Percentiles rank a stretch among this genome's conserved stretches.
Conservation (phyloP, 2,888 invertebrate species). For the Empis stercorea region DNA sequence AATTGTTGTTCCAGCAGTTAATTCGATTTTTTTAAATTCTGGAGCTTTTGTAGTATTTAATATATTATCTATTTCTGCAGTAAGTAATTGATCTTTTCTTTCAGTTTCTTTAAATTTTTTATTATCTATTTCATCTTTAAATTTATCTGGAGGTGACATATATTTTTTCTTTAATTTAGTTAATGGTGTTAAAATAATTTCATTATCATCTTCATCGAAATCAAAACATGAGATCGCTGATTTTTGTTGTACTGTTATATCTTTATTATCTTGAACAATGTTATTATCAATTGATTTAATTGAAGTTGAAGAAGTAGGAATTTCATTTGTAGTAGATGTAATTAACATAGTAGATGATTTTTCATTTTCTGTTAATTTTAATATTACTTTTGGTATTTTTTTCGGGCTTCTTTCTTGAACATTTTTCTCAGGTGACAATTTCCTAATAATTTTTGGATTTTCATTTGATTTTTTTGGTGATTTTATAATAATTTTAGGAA, state of each 20-base stretch:
- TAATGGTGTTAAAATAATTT: conserved; percentile 22
- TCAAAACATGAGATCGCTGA: conserved; percentile 54
- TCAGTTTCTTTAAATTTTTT: conserved; percentile 15
- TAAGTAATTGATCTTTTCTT: conserved; percentile 27
- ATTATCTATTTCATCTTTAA: conserved; percentile 8
- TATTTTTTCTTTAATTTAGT: conserved; percentile 25
- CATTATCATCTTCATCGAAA: conserved; percentile 60
- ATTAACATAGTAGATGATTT: background rate
- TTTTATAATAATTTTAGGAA: background rate
- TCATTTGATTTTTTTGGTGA: background rate
- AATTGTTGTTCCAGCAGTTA: conserved; percentile 14
- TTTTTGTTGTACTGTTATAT: conserved; percentile 8
- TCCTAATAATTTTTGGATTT: background rate
- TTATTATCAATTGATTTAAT: background rate
- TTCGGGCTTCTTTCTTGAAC: background rate
- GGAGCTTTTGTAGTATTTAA: conserved; percentile 48
- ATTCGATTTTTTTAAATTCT: conserved; percentile 42
- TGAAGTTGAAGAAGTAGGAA: background rate
- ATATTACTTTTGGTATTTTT: background rate
- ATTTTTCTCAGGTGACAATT: background rate
- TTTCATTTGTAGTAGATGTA: background rate
- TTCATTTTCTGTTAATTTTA: background rate
- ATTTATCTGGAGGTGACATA: conserved; percentile 19
- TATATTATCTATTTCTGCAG: conserved; percentile 46
- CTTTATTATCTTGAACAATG: background rate